phyloP scores from a whole-genome alignment of 2,797 vertebrate species.

The Cossypha niveicapilla region DNA sequence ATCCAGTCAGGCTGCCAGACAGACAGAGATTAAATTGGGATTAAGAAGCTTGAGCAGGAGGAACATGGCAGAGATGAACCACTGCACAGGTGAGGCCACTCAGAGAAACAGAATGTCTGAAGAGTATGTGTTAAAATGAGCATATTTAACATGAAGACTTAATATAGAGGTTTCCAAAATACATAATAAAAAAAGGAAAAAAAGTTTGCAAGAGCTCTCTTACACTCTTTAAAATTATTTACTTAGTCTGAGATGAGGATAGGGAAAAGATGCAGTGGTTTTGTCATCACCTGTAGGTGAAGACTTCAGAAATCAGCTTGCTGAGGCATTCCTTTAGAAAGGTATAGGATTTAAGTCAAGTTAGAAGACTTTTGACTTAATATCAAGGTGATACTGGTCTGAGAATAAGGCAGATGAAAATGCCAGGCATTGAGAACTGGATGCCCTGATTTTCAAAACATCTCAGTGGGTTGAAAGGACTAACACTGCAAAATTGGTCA shows the following conservation, averaged over 20 bases:
- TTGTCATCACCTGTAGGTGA: rapidly evolving
- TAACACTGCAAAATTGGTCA: not conserved
- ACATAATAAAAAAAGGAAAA: rapidly evolving
- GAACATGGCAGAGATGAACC: rapidly evolving
- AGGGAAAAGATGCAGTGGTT: not conserved
- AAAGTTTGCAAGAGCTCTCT: rapidly evolving
- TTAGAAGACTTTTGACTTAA: not conserved
- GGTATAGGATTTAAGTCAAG: not conserved
- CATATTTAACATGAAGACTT: not conserved
- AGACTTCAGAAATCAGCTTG: not conserved
- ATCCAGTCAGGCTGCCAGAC: rapidly evolving
- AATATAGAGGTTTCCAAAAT: not conserved
- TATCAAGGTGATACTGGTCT: not conserved
- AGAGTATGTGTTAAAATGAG: not conserved
- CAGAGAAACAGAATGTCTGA: not conserved
- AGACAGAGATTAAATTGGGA: not conserved
- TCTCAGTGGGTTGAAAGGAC: not conserved
- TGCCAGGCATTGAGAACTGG: not conserved
- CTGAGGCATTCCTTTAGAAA: not conserved
- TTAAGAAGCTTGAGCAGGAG: not conserved
- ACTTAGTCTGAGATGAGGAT: not conserved
- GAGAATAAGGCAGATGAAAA: not conserved
- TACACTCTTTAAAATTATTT: not conserved
- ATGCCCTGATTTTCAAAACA: not conserved
- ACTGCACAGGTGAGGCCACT: not conserved